A percentile compares a stretch with the other conserved stretches of the same genome.
Conservation (phyloP, 2,888 invertebrate species). For the Acrobasis repandana region DNA sequence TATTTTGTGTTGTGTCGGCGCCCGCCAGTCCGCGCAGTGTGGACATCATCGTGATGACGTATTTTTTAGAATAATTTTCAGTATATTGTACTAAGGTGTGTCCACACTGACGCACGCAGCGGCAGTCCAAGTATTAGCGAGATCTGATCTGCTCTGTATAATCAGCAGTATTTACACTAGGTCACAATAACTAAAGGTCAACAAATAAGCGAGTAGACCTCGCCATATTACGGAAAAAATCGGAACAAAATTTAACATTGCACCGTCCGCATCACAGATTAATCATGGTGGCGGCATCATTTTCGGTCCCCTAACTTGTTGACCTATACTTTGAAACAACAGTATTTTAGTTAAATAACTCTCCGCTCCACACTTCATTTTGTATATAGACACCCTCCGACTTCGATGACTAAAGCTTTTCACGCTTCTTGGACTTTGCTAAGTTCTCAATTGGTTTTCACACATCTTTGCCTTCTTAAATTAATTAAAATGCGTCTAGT, state of each 20-base stretch:
- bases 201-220: too few species aligned
- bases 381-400: slow-evolving; percentile 64
- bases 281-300: too few species aligned
- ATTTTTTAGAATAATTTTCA: slow-evolving; percentile 69
- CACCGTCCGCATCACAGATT: too few species aligned
- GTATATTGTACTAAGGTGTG: slow-evolving; percentile 47
- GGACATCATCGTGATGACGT: slow-evolving; percentile 53
- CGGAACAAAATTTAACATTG: too few species aligned
- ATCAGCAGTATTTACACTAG: slow-evolving; percentile 69
- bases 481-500: slow-evolving; percentile 80
- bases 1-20: slow-evolving; percentile 59
- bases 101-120: slow-evolving; percentile 53
- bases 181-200: slow-evolving; percentile 70
- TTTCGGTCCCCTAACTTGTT: too few species aligned
- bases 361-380: slow-evolving; percentile 57
- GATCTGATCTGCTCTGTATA: slow-evolving; percentile 70
- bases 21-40: slow-evolving; percentile 47
- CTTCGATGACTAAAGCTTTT: slow-evolving; percentile 49
- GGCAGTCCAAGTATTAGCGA: slow-evolving; percentile 62
- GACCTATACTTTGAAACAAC: slow-evolving; percentile 57
- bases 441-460: slow-evolving; percentile 71
- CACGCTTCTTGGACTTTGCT: slow-evolving; percentile 54
- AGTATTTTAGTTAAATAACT: slow-evolving; percentile 76
- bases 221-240: too few species aligned
- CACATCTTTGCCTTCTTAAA: slow-evolving; percentile 80